These are phyloP conservation scores for Tragopan temminckii DNA, from an alignment of 2,797 vertebrate species.

Conservation along the genomic window DNA sequence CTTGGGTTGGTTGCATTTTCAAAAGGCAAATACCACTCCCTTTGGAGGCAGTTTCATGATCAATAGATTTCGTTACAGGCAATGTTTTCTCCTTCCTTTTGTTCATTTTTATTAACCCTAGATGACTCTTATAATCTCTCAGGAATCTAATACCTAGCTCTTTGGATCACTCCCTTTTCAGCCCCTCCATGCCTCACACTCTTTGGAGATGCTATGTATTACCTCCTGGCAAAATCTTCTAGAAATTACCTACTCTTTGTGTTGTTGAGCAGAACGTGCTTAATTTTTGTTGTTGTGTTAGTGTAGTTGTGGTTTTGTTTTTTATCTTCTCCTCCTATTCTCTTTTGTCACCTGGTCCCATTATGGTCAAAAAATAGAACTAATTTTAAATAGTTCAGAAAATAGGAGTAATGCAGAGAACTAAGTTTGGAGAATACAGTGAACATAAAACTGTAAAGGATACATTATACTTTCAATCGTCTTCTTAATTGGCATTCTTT, in stretches of 20 bases:
- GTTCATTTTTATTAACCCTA: slow-evolving; percentile 50
- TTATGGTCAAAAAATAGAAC: background rate
- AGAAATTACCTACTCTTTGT: slow-evolving; percentile 49
- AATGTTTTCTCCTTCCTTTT: slow-evolving; percentile 48
- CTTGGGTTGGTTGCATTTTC: slow-evolving; percentile 14
- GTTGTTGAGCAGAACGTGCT: background rate
- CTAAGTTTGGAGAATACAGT: background rate
- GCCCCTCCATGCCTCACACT: background rate
- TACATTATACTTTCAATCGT: background rate
- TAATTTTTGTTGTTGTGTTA: background rate
- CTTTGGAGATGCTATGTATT: slow-evolving; percentile 22
- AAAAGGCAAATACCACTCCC: slow-evolving; percentile 47
- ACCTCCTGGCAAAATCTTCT: slow-evolving; percentile 44
- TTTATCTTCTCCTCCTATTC: background rate
- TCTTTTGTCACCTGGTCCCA: background rate
- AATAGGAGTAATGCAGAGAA: background rate
- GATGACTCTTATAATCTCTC: slow-evolving; percentile 49
- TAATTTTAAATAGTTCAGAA: background rate
- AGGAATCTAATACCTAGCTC: slow-evolving; percentile 31
- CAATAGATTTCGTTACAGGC: slow-evolving; percentile 49
- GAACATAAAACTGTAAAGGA: background rate
- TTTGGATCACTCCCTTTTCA: background rate
- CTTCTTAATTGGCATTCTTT: background rate
- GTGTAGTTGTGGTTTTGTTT: background rate
- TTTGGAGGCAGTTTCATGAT: slow-evolving; percentile 42